Evolutionary conservation across 1,140 invertebrate genomes (phyloP), one percentile per base, ranked within the genome.

Genomic region (Danaus melanippus): DNA sequence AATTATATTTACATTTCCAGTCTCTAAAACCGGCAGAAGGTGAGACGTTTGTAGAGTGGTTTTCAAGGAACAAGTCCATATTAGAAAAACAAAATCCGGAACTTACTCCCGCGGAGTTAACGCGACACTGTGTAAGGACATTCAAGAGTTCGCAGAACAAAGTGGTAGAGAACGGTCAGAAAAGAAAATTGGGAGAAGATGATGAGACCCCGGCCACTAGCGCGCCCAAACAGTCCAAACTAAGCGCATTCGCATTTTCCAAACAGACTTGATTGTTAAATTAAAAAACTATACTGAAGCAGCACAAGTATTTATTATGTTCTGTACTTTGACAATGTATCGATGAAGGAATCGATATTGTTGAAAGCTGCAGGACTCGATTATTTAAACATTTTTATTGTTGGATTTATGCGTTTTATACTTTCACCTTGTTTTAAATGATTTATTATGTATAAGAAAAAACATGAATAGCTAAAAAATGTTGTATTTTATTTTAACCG

Each of bases 41-140:
- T 1, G 86, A 88, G 67, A 87, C 85, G 8, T 92, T 92, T 58
- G 71, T 90, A 2, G 78, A 81, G 21, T 92, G 90, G 91, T 90
- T 87, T 50, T 72, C 77, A 3, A 84, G 87, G 55, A 89, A 90
- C 60, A 91, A 89, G 61, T 52, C 79, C 7, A 64, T 69, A 7
- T 68, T 92, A 8, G 84, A 90, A 68, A 69, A 84, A 50, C 84
- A 92, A 66, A 82, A 90, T 71, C 88, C 90, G 0, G 87, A 89
- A 8, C 53, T 90, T 3, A 86, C 77, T n/a, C 67, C 84, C 0
- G 69, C 76, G 0, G 89, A 91, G 51, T 67, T 92, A 42, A 88
- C 88, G 0, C 89, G 90, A 58, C 71, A 83, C 10, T 88, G 86
- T 15, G 84, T 90, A 12, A 76, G 82, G 42, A 84, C 79, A 42